These are phyloP conservation scores for Nothobranchius kuhntae DNA, from an alignment of 2,113 vertebrate genomes.

Conservation along the genomic window DNA sequence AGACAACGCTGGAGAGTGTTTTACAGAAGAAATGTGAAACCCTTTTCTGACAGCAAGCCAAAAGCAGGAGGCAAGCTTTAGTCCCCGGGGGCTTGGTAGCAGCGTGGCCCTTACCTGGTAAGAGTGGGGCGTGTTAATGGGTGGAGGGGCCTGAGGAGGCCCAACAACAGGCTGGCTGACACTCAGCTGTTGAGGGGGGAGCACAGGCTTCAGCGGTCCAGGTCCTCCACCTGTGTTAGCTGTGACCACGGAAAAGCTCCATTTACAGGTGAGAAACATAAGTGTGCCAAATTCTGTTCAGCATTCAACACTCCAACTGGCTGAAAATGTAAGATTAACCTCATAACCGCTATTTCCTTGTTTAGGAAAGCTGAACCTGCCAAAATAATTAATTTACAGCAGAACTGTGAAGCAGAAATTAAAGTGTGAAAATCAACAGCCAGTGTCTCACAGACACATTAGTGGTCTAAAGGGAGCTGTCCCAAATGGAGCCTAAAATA, in stretches of 20 bases:
- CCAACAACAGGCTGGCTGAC: slow-evolving; percentile 62
- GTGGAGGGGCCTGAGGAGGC: slow-evolving; percentile 70
- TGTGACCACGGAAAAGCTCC: slow-evolving; percentile 28
- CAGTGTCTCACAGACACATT: not conserved
- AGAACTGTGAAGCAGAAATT: not conserved
- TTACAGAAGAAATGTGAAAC: slow-evolving; percentile 34
- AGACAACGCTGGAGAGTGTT: slow-evolving; percentile 44
- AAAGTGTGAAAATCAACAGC: slow-evolving; percentile 3
- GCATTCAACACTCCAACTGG: not conserved
- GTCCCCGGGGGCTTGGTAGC: slow-evolving; percentile 31
- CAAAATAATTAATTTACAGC: slow-evolving; percentile 4
- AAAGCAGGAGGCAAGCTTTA: slow-evolving; percentile 30
- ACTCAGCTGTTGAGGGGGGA: slow-evolving; percentile 59
- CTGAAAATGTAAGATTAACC: not conserved
- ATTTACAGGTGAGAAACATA: not conserved
- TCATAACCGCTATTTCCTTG: slow-evolving; percentile 2
- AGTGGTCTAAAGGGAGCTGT: not conserved
- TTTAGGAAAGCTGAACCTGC: not conserved
- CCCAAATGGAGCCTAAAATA: not conserved
- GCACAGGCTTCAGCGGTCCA: slow-evolving; percentile 82
- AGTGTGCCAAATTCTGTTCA: not conserved
- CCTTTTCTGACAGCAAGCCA: slow-evolving; percentile 37
- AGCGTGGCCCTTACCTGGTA: slow-evolving; percentile 66
- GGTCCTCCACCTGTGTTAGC: slow-evolving; percentile 77
- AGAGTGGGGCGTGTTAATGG: slow-evolving; percentile 63